These are phyloP conservation scores for Macrophya annulata DNA, from an alignment of 2,888 invertebrate genomes.

Conservation along the genomic window DNA sequence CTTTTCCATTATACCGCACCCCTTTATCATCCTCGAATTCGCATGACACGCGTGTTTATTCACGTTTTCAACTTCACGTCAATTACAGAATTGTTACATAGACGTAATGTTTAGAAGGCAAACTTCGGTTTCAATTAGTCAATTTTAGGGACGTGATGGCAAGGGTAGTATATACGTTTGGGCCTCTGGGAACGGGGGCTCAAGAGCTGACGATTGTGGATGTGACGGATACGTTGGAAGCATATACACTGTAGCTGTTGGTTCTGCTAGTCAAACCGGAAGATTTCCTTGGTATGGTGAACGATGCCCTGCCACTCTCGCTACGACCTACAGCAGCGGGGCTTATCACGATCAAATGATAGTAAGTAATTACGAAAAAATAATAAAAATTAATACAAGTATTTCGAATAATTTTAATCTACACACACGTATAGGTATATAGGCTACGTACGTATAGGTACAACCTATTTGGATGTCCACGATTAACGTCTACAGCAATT, in stretches of 20 bases:
- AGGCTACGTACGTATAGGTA: no score
- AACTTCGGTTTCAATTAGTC: constrained; percentile 12
- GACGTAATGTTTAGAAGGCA: not conserved
- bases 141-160: constrained; percentile 86
- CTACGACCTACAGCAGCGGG: constrained; percentile 95
- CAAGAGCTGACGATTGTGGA: constrained; percentile 92
- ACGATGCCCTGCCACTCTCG: constrained; percentile 92
- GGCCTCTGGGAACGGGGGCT: constrained; percentile 96
- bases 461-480: not conserved
- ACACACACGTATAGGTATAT: not conserved
- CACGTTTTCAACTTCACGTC: not conserved
- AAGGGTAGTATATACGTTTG: constrained; percentile 94
- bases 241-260: constrained; percentile 93
- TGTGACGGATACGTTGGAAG: constrained; percentile 95
- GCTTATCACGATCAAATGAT: constrained; percentile 93
- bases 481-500: not conserved
- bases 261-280: constrained; percentile 91
- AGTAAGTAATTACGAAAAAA: constrained; percentile 81
- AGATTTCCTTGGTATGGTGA: constrained; percentile 96
- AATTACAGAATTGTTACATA: constrained; percentile 6
- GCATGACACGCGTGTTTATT: not conserved
- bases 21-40: not conserved
- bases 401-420: not conserved
- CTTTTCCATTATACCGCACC: not conserved
- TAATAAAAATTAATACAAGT: not conserved